Conservation (phyloP, 2,888 invertebrate genomes). For the Frankliniella intonsa region DNA sequence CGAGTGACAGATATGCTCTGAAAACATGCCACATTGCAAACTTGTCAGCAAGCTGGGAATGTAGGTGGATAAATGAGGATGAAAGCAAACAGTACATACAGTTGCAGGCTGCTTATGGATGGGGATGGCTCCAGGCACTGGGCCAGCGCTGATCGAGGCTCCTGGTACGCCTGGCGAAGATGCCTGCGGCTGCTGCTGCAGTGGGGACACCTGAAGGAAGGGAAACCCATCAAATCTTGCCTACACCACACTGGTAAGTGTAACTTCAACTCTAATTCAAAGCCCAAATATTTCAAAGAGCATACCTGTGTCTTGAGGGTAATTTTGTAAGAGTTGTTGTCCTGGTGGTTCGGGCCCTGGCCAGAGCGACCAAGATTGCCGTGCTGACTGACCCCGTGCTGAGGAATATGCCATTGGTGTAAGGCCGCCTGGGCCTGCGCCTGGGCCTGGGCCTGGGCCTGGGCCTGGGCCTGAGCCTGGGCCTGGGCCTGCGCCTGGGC, state of each 20-base stretch:
- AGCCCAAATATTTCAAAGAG: neutral
- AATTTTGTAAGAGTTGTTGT: constrained; percentile 61
- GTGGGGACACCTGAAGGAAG: neutral
- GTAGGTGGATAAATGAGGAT: neutral
- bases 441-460: constrained; percentile 43
- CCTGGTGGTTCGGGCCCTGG: constrained; percentile 42
- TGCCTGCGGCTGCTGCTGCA: constrained; percentile 23
- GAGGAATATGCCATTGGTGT: constrained; percentile 44
- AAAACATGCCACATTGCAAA: too few species aligned
- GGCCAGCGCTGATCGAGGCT: constrained; percentile 18
- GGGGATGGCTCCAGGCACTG: constrained; percentile 23
- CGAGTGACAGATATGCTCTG: constrained; percentile 16
- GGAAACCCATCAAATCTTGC: neutral
- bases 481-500: constrained; percentile 34
- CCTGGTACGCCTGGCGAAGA: constrained; percentile 18
- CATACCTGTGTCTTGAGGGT: constrained; percentile 51
- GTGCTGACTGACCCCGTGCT: constrained; percentile 37
- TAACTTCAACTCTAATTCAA: too few species aligned
- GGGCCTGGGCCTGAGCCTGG: constrained; percentile 37
- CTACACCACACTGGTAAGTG: neutral
- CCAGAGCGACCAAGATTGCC: constrained; percentile 42
- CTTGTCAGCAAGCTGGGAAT: too few species aligned
- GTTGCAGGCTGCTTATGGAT: neutral
- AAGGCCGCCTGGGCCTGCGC: constrained; percentile 34
- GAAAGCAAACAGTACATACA: neutral